Percentiles rank a stretch among this genome's conserved stretches.
Conservation (phyloP, 1,140 invertebrate species). For the Ceratina australensis region DNA sequence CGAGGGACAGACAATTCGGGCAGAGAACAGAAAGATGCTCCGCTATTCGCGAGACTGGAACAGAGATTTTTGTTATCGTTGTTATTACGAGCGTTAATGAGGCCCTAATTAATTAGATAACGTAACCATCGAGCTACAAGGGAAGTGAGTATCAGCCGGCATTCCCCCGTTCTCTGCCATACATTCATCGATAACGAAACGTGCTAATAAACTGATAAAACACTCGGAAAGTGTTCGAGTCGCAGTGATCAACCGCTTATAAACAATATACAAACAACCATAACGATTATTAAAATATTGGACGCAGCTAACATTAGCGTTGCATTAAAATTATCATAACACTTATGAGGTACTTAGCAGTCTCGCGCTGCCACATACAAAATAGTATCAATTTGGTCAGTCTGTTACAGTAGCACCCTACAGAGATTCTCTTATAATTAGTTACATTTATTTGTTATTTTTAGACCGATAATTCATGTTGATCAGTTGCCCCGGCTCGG, state of each 20-base stretch:
- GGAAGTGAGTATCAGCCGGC: slow-evolving; percentile 51
- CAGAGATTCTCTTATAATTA: background rate
- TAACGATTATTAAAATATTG: slow-evolving; percentile 16
- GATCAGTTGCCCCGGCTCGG: slow-evolving; percentile 73
- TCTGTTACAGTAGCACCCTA: background rate
- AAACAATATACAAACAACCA: slow-evolving; percentile 6
- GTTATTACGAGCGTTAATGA: slow-evolving; percentile 46
- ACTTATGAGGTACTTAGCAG: background rate
- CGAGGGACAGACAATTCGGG: no score
- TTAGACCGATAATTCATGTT: slow-evolving; percentile 57
- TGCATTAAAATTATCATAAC: background rate
- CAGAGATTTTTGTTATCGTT: slow-evolving; percentile 45
- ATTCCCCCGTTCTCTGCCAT: background rate
- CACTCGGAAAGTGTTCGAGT: background rate
- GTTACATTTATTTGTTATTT: background rate
- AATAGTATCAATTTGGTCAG: background rate
- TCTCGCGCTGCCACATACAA: background rate
- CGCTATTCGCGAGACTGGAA: slow-evolving; percentile 5
- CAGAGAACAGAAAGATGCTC: background rate
- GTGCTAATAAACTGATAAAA: background rate
- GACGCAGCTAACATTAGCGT: background rate
- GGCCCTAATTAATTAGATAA: slow-evolving; percentile 58
- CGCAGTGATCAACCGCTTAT: background rate
- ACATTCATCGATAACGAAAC: slow-evolving; percentile 2
- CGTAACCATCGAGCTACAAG: slow-evolving; percentile 13